Percentiles rank a stretch among this genome's conserved stretches.
Conservation (phyloP, 2,113 vertebrate genomes). For the Atlantisia rogersi region DNA sequence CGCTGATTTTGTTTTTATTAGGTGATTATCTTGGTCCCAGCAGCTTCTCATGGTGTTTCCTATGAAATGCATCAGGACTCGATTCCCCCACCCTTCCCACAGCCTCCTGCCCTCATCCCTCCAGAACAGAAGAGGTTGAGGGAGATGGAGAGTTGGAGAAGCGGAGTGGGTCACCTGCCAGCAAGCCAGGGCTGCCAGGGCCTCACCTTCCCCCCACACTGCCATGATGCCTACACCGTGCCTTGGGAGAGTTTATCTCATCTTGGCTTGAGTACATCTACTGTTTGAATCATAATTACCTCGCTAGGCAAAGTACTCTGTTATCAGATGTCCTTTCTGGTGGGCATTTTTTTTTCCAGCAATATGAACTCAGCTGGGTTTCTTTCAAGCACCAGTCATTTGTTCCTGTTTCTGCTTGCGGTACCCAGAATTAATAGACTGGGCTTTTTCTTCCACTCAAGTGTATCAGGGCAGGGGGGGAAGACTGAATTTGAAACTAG, state of each 20-base stretch:
- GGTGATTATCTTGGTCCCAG: accelerated
- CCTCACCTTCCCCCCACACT: accelerated
- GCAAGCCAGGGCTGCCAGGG: not conserved
- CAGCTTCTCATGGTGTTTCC: not conserved
- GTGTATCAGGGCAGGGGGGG: accelerated
- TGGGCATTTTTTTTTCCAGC: not conserved
- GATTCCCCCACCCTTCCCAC: accelerated
- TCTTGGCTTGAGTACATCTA: not conserved
- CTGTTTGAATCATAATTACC: not conserved
- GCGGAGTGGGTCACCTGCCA: not conserved
- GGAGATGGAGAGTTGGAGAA: not conserved
- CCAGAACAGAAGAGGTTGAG: not conserved
- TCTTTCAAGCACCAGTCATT: not conserved
- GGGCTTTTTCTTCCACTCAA: not conserved
- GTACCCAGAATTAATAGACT: not conserved
- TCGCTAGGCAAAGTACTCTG: not conserved
- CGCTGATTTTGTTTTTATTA: not conserved
- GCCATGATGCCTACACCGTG: accelerated
- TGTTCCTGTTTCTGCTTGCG: not conserved
- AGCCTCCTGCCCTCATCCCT: not conserved
- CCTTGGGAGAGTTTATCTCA: not conserved
- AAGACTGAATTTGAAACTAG: not conserved
- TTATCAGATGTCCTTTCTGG: slow-evolving; percentile 10
- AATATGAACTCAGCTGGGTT: not conserved
- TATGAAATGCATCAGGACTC: not conserved